A percentile compares a stretch with the other conserved stretches of the same genome.
These are phyloP conservation scores for Coregonus ussuriensis DNA, from an alignment of 2,797 vertebrate genomes.

Conservation along the genomic window DNA sequence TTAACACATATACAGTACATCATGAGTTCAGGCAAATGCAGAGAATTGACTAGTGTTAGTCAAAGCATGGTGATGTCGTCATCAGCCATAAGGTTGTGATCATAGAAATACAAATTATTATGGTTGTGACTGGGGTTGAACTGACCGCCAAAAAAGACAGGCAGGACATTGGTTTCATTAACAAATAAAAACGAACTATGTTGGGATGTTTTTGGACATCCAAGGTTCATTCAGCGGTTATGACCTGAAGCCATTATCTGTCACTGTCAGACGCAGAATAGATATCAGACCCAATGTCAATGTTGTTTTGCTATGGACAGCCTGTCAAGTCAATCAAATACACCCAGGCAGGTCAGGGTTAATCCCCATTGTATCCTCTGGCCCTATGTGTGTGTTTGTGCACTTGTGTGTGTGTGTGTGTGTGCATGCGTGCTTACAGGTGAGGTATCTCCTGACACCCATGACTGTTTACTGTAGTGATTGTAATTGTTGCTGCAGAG, in stretches of 20 bases:
- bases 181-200: neutral
- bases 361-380: too few relatives aligned
- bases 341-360: too few relatives aligned
- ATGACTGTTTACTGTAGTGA: neutral
- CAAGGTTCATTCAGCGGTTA: neutral
- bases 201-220: neutral
- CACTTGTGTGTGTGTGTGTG: too few relatives aligned
- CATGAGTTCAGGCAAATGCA: neutral
- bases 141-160: neutral
- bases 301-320: neutral
- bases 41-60: neutral
- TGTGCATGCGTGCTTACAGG: too few relatives aligned
- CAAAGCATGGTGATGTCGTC: too few relatives aligned
- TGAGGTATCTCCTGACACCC: neutral
- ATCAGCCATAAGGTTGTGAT: too few relatives aligned
- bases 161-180: neutral
- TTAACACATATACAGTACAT: neutral
- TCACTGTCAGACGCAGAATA: neutral
- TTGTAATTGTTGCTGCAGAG: neutral
- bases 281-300: neutral
- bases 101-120: too few relatives aligned
- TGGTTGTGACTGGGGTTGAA: neutral
- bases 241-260: neutral
- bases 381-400: too few relatives aligned
- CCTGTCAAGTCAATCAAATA: too few relatives aligned